These are phyloP conservation scores for Liodrosophila aerea DNA, from an alignment of 2,888 invertebrate species.

Conservation along the genomic window DNA sequence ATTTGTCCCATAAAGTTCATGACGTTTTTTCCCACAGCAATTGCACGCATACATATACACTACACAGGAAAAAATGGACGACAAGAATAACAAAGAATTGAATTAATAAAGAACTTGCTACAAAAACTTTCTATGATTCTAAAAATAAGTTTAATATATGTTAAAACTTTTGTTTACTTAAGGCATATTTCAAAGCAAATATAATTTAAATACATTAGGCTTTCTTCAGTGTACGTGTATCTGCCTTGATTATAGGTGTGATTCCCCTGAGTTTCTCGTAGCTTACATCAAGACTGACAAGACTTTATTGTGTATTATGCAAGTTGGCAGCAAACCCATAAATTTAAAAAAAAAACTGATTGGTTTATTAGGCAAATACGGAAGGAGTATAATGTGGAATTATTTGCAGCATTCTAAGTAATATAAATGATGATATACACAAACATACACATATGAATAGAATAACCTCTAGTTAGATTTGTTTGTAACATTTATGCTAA, in stretches of 20 bases:
- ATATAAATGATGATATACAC: too few species aligned
- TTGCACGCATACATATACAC: neutral
- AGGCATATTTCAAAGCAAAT: too few species aligned
- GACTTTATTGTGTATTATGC: conserved; percentile 17
- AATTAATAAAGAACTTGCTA: too few species aligned
- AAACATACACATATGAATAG: too few species aligned
- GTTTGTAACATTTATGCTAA: neutral
- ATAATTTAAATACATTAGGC: too few species aligned
- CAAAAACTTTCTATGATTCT: too few species aligned
- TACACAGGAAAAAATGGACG: neutral
- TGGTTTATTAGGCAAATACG: conserved; percentile 5
- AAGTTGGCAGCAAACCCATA: neutral
- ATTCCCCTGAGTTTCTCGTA: conserved; percentile 7
- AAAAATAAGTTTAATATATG: too few species aligned
- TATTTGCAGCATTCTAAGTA: neutral
- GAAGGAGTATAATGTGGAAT: neutral
- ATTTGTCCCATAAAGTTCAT: conserved; percentile 6
- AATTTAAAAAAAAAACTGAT: conserved; percentile 2
- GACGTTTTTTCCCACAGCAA: neutral
- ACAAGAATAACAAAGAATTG: too few species aligned
- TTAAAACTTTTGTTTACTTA: too few species aligned
- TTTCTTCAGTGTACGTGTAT: neutral
- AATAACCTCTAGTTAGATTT: too few species aligned
- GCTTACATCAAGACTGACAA: conserved; percentile 8
- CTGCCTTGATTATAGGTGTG: conserved; percentile 9